Percentiles rank a stretch among this genome's conserved stretches.
Conservation (phyloP, 2,113 vertebrate genomes). For the Notothenia rossii region DNA sequence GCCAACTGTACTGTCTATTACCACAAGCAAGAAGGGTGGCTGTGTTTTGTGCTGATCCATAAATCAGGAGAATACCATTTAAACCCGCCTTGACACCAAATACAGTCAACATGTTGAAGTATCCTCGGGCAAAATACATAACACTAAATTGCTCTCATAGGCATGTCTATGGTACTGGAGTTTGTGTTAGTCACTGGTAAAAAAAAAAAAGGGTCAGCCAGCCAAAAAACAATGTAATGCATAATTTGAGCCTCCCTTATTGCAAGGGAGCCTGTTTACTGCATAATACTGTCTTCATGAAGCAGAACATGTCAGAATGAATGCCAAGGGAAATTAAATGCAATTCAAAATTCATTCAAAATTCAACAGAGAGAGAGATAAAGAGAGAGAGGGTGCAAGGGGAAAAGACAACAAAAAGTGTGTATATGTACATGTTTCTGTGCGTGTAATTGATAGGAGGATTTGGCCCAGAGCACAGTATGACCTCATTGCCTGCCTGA, state of each 20-base stretch:
- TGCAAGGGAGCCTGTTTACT: not conserved
- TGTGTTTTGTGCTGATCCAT: too few relatives aligned
- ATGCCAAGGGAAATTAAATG: not conserved
- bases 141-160: too few relatives aligned
- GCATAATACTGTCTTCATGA: not conserved
- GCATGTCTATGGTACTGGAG: too few relatives aligned
- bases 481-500: constrained; percentile 73
- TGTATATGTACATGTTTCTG: constrained; percentile 8
- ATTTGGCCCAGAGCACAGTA: constrained; percentile 61
- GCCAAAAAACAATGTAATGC: not conserved
- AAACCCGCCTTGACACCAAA: too few relatives aligned
- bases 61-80: too few relatives aligned
- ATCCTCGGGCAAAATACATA: too few relatives aligned
- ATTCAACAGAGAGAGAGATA: not conserved
- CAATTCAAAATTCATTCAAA: not conserved
- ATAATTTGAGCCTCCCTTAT: not conserved
- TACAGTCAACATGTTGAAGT: too few relatives aligned
- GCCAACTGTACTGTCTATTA: not conserved
- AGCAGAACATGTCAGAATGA: not conserved
- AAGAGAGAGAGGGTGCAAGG: not conserved
- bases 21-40: too few relatives aligned
- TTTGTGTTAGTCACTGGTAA: too few relatives aligned
- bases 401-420: constrained; percentile 8
- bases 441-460: constrained; percentile 68
- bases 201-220: too few relatives aligned